Base-by-base conservation (phyloP, 2,888 invertebrate genomes). In the Beris morrisii region DNA sequence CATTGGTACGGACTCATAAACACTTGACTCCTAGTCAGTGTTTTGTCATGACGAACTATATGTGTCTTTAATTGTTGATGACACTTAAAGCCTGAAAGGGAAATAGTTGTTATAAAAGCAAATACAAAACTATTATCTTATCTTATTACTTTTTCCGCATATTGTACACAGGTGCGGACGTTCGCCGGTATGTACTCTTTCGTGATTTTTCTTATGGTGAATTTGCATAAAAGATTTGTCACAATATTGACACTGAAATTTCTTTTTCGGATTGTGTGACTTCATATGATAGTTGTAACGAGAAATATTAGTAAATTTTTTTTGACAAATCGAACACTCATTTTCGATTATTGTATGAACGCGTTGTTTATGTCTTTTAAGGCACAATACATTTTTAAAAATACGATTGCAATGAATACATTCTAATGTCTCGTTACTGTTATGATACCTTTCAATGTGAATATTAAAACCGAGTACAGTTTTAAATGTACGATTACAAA, bases 171-270 rank as follows among this genome's bases (percentile, higher is more conserved):
- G 53, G 65, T 61, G 68, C 15, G 53, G 31, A 22, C 22, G 22
- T 22, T 22, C 22, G 0, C 68, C 68, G 0, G 69, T 69, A 53
- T 69, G 69, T 7, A 54, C 57, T 28, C 65, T 53, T 50, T 69
- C 69, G 55, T 69, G 69, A 44, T 68, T 65, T 7, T 65, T 5
- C 48, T 67, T 32, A 15, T 66, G 66, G 57, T 68, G 66, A 30
- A 65, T 61, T 22, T 69, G 69, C 43, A 69, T 55, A 48, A 68
- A 69, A 4, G 68, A 66, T 54, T 69, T 69, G 48, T 68, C 66
- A 53, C 69, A 69, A 44, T 52, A 69, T 65, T 69, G 64, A 32
- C 69, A 69, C 50, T 69, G 58, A 57, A 65, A 69, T 44, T 65
- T 66, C 48, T 69, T 69, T 31, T 66, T 64, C 6, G 61, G 52